These are phyloP conservation scores for Styela plicata DNA, from an alignment of 23 tunicate genomes.

Conservation along the genomic window DNA sequence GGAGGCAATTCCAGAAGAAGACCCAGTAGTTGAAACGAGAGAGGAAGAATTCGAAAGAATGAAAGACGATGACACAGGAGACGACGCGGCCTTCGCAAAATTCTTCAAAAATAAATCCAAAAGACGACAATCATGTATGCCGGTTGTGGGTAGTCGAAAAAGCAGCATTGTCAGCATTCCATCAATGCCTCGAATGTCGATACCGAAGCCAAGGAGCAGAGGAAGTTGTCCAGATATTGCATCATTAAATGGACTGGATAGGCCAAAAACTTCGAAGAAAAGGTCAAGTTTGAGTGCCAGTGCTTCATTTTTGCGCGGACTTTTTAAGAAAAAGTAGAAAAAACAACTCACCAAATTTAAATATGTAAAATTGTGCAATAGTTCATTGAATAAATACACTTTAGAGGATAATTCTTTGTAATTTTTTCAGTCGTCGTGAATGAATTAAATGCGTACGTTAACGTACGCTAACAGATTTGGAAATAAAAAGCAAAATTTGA, in stretches of 20 bases:
- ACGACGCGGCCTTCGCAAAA: background rate
- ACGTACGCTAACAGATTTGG: no score
- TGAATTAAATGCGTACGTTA: no score
- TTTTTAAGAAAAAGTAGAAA: background rate
- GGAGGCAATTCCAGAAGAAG: background rate
- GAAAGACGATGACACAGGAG: background rate
- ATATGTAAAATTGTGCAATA: background rate
- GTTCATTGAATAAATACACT: background rate
- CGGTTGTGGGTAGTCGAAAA: background rate
- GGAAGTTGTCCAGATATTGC: background rate
- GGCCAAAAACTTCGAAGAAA: background rate
- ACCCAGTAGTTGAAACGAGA: background rate
- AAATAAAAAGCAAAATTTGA: no score
- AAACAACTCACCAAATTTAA: background rate
- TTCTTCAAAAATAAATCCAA: background rate
- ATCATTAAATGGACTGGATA: background rate
- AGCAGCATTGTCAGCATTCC: background rate
- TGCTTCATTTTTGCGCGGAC: background rate
- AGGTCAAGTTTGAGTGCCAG: background rate
- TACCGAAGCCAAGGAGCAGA: background rate
- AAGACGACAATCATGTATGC: background rate
- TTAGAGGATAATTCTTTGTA: no score
- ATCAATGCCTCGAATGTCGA: background rate
- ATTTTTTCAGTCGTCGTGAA: no score
- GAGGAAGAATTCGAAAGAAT: background rate